A percentile compares a stretch with the other conserved stretches of the same genome.
Evolutionary conservation across 2,888 invertebrate species (phyloP).

Genomic region (Mimumesa dahlbomi): DNA sequence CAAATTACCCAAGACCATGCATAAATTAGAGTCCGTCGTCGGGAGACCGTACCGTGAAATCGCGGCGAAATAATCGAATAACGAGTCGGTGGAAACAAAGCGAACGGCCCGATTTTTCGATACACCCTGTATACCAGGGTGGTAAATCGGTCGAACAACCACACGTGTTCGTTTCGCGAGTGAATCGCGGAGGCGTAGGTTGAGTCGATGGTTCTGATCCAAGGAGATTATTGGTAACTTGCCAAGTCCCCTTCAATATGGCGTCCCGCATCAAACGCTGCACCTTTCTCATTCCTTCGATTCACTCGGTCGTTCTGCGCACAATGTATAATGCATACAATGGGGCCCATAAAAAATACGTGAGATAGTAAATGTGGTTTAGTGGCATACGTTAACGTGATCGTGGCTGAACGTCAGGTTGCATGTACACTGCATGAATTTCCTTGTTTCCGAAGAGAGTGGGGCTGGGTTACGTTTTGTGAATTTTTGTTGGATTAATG

Average conservation of each 20-base stretch:
- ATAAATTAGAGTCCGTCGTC: too few relatives aligned
- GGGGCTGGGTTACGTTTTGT: too few relatives aligned
- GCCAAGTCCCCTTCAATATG: slow-evolving; percentile 62
- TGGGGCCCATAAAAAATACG: slow-evolving; percentile 25
- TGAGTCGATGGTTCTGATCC: slow-evolving; percentile 57
- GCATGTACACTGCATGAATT: too few relatives aligned
- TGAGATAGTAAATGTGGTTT: neutral
- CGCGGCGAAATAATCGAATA: too few relatives aligned
- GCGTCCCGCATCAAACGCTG: slow-evolving; percentile 42
- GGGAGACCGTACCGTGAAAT: too few relatives aligned
- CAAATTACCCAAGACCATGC: too few relatives aligned
- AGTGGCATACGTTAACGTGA: too few relatives aligned
- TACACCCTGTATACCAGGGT: neutral
- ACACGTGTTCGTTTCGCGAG: slow-evolving; percentile 32
- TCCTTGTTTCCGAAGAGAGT: too few relatives aligned
- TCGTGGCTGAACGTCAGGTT: too few relatives aligned
- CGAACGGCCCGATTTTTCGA: too few relatives aligned
- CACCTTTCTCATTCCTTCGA: slow-evolving; percentile 47
- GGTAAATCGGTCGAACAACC: slow-evolving; percentile 11
- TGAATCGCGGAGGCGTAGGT: slow-evolving; percentile 35
- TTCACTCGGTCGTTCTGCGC: slow-evolving; percentile 49
- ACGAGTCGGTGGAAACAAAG: too few relatives aligned
- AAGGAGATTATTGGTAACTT: slow-evolving; percentile 65
- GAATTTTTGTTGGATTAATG: too few relatives aligned
- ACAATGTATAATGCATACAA: slow-evolving; percentile 55